Percentiles rank a stretch among this genome's conserved stretches.
phyloP scores from a whole-genome alignment of 2,797 vertebrate genomes.

The Pipistrellus pygmaeus region DNA sequence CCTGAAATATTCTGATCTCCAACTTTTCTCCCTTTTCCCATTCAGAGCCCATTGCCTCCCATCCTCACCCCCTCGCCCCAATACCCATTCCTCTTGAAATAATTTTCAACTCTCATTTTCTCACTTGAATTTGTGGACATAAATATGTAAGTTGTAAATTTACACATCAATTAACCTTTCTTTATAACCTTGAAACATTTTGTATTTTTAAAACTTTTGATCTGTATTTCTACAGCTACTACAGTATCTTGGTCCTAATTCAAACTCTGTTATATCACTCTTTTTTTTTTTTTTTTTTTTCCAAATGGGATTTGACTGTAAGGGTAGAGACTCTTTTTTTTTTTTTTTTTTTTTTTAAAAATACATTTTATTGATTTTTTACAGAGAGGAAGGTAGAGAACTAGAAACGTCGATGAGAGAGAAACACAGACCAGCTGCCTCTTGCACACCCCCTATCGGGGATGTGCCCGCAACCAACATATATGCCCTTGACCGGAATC shows the following conservation, averaged over 20 bases:
- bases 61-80: neutral
- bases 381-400: too few relatives aligned
- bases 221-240: neutral
- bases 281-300: too few relatives aligned
- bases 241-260: constrained; percentile 2
- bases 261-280: neutral
- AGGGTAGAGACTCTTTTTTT: too few relatives aligned
- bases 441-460: too few relatives aligned
- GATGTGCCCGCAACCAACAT: too few relatives aligned
- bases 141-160: neutral
- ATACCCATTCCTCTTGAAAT: neutral
- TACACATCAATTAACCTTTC: neutral
- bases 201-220: neutral
- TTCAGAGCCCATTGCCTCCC: fast-evolving
- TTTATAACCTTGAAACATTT: neutral
- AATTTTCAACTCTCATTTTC: neutral
- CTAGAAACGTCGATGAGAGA: too few relatives aligned
- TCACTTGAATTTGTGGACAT: neutral
- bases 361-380: too few relatives aligned
- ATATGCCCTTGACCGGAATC: too few relatives aligned
- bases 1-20: neutral
- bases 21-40: neutral
- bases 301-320: too few relatives aligned
- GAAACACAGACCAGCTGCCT: too few relatives aligned
- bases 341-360: too few relatives aligned